These are phyloP conservation scores for Phorcus lineatus DNA, from an alignment of 2,888 invertebrate genomes.

Conservation along the genomic window DNA sequence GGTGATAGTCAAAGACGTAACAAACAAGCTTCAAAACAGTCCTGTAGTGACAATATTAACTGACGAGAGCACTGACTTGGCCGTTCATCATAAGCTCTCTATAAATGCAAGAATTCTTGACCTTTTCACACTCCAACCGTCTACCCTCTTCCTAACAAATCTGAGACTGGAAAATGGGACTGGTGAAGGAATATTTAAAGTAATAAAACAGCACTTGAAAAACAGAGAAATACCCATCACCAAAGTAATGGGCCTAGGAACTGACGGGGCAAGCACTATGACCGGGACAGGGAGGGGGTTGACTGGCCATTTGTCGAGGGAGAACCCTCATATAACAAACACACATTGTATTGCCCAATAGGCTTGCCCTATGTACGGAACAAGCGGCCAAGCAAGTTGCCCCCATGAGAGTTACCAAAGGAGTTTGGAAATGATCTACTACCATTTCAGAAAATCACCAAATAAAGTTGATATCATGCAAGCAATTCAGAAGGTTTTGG, in stretches of 20 bases:
- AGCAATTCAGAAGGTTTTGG: no score
- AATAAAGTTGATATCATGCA: no score
- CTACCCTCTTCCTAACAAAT: no score
- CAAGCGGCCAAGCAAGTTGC: slow-evolving; percentile 33
- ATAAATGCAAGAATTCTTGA: slow-evolving; percentile 30
- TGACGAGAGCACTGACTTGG: slow-evolving; percentile 37
- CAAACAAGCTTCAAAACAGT: neutral
- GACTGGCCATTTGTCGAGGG: slow-evolving; percentile 19
- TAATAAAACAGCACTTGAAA: no score
- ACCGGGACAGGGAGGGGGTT: slow-evolving; percentile 35
- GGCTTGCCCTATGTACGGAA: slow-evolving; percentile 35
- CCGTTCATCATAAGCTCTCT: slow-evolving; percentile 36
- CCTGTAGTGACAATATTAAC: slow-evolving; percentile 23
- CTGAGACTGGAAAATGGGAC: no score
- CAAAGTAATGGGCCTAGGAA: slow-evolving; percentile 34
- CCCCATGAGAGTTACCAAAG: slow-evolving; percentile 17
- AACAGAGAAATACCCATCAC: neutral
- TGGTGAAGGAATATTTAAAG: no score
- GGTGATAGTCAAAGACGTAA: no score
- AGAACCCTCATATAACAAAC: slow-evolving; percentile 35
- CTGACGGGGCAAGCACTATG: slow-evolving; percentile 39
- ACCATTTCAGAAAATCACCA: no score
- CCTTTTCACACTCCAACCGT: neutral
- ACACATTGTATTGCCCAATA: slow-evolving; percentile 41
- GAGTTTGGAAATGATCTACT: no score